Base-by-base conservation (phyloP, 2,888 invertebrate species). In the Molorchus minor region DNA sequence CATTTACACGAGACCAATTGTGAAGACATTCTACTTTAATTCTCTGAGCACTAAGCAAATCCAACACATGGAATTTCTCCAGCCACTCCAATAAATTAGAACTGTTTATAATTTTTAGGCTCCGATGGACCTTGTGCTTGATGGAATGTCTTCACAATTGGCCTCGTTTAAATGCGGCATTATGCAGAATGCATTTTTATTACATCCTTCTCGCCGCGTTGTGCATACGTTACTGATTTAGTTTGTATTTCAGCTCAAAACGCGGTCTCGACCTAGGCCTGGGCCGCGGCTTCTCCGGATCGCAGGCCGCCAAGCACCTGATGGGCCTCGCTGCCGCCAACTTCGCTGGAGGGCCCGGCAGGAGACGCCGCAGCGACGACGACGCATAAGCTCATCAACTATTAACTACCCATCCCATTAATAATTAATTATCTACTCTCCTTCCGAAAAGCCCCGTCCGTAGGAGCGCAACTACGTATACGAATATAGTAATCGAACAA, bases 271-370 rank as follows among this genome's bases (percentile, higher is more conserved):
- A 96, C 77, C 84, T 95, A 69, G 96, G 96, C 0, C 84, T 96
- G 56, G 91, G 88, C 72, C 90, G 95, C 47, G 95, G 95, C 17
- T 94, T 90, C 82, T 94, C 94, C 38, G 95, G 94, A 0, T 90
- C 93, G 20, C 91, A 94, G 73, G 92, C 94, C 62, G 94, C 94
- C 73, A 94, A 94, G 81, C 94, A 95, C 79, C 86, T 94, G 75
- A 92, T 95, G 90, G 95, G 94, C 2, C 80, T 94, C 49, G 92
- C 93, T 36, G 93, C 93, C 0, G 95, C 95, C 69, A 93, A 93
- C 82, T 93, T 88, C 82, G 92, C 94, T 16, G 92, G 91, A 1
- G 94, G 94, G 7, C 94, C 94, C 0, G 94, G 94, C 70, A 87
- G 94, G 81, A 91, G 91, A 88, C 90, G 94, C 77, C 89, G 94